phyloP scores from a whole-genome alignment of 1,140 invertebrate genomes.

The Dufourea novaeangliae region DNA sequence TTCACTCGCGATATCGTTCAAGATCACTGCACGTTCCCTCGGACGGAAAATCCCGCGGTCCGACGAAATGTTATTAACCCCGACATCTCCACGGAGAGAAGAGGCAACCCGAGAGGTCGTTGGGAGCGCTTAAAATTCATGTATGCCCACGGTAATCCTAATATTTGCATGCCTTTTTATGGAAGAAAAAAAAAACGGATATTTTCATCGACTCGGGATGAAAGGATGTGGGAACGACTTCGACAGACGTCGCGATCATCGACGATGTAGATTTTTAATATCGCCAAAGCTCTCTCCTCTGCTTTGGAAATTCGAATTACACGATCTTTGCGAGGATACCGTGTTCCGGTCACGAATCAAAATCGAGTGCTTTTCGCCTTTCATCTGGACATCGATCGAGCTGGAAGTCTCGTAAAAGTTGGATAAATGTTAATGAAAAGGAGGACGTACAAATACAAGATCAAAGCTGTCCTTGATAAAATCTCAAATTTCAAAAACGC shows the following conservation, averaged over 20 bases:
- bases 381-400: neutral
- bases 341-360: neutral
- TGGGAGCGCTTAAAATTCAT: slow-evolving; percentile 11
- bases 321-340: neutral
- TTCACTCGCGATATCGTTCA: neutral
- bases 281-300: neutral
- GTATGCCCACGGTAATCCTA: slow-evolving; percentile 12
- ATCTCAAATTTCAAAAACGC: too few species aligned
- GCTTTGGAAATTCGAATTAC: neutral
- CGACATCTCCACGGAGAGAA: neutral
- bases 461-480: neutral
- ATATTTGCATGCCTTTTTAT: slow-evolving; percentile 21
- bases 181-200: neutral
- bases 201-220: neutral
- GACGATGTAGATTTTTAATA: slow-evolving; percentile 5
- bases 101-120: neutral
- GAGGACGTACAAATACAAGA: neutral
- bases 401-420: neutral
- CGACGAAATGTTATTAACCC: slow-evolving; percentile 31
- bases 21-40: neutral
- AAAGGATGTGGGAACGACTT: neutral
- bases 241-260: neutral
- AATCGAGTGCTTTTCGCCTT: neutral
- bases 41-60: neutral
- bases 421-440: neutral